A percentile compares a stretch with the other conserved stretches of the same genome.
Evolutionary conservation across 2,797 vertebrate genomes (phyloP).

Genomic region (Arnoldichthys spilopterus): DNA sequence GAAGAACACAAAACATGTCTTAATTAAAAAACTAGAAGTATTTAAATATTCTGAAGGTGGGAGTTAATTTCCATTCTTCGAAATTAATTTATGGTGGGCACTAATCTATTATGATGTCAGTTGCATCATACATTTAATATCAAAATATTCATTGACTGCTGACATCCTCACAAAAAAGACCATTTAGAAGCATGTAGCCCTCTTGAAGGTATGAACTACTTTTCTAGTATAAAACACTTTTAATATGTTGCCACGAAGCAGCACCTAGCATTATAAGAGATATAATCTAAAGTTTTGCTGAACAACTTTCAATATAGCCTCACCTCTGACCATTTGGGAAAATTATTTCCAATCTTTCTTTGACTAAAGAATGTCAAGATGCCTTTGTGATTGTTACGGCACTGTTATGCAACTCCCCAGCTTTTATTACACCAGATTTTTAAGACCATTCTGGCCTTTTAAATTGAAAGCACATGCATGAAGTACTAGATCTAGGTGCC

Average conservation of each 20-base stretch:
- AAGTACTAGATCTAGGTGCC: not conserved
- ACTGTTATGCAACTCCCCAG: constrained; percentile 26
- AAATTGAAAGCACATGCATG: constrained; percentile 8
- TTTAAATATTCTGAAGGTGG: too few relatives aligned
- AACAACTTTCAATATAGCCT: not conserved
- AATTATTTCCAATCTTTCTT: constrained; percentile 26
- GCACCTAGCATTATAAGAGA: not conserved
- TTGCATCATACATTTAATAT: too few relatives aligned
- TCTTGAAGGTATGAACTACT: too few relatives aligned
- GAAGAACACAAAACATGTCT: too few relatives aligned
- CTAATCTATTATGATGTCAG: too few relatives aligned
- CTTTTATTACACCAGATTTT: not conserved
- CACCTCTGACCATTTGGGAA: not conserved
- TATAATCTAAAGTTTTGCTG: not conserved
- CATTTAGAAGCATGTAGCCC: too few relatives aligned
- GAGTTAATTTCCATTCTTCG: too few relatives aligned
- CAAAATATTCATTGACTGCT: too few relatives aligned
- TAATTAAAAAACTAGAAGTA: too few relatives aligned
- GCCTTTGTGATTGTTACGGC: constrained; percentile 20
- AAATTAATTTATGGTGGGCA: too few relatives aligned
- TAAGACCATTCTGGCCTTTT: constrained; percentile 10
- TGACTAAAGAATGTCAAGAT: constrained; percentile 25
- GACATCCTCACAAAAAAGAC: too few relatives aligned
- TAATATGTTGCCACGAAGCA: not conserved
- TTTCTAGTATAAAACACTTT: too few relatives aligned